These are phyloP conservation scores for Mya arenaria DNA, from an alignment of 1,140 invertebrate species.

Conservation along the genomic window DNA sequence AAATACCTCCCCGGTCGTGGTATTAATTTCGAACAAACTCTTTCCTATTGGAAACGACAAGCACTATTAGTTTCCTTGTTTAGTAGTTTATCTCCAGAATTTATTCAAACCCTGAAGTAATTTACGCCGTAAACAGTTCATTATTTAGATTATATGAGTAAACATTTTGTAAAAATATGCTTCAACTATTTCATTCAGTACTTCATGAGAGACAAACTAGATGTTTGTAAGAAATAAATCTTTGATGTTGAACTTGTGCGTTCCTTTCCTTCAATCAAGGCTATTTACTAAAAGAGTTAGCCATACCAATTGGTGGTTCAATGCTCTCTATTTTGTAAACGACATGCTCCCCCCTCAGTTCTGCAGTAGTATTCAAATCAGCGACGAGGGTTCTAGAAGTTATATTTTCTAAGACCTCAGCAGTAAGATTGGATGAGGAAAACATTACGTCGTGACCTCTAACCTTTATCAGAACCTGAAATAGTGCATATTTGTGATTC, in stretches of 20 bases:
- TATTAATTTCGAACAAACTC: not conserved
- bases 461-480: slow-evolving; percentile 13
- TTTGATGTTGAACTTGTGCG: too few relatives aligned
- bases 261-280: too few relatives aligned
- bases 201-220: too few relatives aligned
- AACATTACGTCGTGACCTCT: not conserved
- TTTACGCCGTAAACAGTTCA: too few relatives aligned
- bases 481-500: too few relatives aligned
- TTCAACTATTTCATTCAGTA: too few relatives aligned
- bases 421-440: not conserved
- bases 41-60: not conserved
- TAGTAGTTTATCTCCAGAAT: too few relatives aligned
- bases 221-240: too few relatives aligned
- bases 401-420: not conserved
- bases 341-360: not conserved
- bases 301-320: slow-evolving; percentile 5
- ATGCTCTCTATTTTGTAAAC: not conserved
- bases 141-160: too few relatives aligned
- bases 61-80: not conserved
- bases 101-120: too few relatives aligned
- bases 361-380: slow-evolving; percentile 33
- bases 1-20: not conserved
- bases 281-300: too few relatives aligned
- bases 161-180: too few relatives aligned
- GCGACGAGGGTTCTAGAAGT: not conserved